Conservation (phyloP, 2,113 vertebrate genomes). For the Takifugu flavidus region DNA sequence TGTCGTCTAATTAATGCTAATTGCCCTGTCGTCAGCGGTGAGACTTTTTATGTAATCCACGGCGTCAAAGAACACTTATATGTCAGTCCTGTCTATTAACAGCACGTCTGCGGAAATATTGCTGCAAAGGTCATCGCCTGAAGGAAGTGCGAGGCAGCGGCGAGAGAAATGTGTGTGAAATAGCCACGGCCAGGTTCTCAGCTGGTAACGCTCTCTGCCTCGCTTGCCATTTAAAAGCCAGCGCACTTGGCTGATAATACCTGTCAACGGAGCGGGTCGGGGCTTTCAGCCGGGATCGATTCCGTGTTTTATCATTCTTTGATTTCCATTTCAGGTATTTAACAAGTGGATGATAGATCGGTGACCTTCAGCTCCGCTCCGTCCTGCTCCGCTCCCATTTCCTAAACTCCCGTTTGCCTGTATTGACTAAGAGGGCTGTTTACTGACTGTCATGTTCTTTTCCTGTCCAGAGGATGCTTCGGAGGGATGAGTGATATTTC, state of each 20-base stretch:
- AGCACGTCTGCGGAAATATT: conserved; percentile 71
- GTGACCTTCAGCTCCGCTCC: conserved; percentile 71
- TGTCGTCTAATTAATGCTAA: conserved; percentile 45
- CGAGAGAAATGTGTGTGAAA: conserved; percentile 62
- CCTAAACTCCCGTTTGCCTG: conserved; percentile 29
- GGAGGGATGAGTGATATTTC: neutral
- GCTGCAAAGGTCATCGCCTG: conserved; percentile 72
- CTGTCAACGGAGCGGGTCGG: conserved; percentile 62
- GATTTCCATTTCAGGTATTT: conserved; percentile 78
- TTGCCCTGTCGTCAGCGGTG: conserved; percentile 31
- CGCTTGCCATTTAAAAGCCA: conserved; percentile 76
- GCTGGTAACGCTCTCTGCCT: conserved; percentile 60
- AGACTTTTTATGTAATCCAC: conserved; percentile 52
- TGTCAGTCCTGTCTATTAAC: conserved; percentile 71
- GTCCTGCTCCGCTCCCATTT: conserved; percentile 53
- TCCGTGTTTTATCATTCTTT: conserved; percentile 75
- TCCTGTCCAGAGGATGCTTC: neutral
- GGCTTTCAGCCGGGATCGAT: conserved; percentile 57
- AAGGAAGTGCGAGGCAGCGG: conserved; percentile 53
- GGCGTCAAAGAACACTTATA: conserved; percentile 62
- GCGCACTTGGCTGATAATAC: conserved; percentile 67
- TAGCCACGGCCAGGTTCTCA: conserved; percentile 60
- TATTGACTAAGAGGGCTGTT: conserved; percentile 20
- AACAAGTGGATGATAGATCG: conserved; percentile 76
- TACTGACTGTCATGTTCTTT: neutral